Evolutionary conservation across 2,797 vertebrate species (phyloP), one percentile per base, ranked within the genome.

Genomic region (Artibeus lituratus): DNA sequence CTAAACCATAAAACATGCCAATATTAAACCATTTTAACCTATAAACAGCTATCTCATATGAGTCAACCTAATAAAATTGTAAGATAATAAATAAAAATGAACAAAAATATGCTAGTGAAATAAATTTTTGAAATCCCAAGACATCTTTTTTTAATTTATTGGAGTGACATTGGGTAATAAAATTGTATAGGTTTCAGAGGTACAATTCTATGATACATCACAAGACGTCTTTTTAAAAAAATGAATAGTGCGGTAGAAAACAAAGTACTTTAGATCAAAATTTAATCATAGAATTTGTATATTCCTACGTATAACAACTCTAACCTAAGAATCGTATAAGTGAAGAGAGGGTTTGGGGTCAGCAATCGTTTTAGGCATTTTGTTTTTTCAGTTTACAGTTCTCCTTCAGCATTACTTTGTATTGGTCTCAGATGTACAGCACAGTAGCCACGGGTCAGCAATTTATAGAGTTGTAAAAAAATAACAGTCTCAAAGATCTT

Each of bases 71-170:
- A 37, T 82, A 86, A 94, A 82, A 94, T 91, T 69, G 15, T 74
- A 92, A 69, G 26, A 72, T 51, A 86, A 37, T 76, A 84, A 93
- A 76, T 62, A 82, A 91, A 95, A 95, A 81, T 93, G 42, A 94
- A 65, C 70, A 95, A 87, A 55, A 81, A 57, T 53, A 74, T 84
- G 15, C 12, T 67, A 65, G 35, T 85, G 44, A 94, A 94, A 72
- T 81, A 90, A 74, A 62, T 57, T 26, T 96, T 86, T 91, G 44
- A 70, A 88, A 72, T 85, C 49, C 87, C 4, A 19, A 73, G 21
- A 67, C 29, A 65, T 44, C 49, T 82, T 76, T 77, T 87, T 76
- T n/a, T 70, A 39, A 88, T 65, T 32, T 65, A 65, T 65, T 65
- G 62, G 24, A 14, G 59, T 62, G 12, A 62, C 29, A 62, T 32